Conservation (phyloP, 2,888 invertebrate species). For the Philereme transversata region DNA sequence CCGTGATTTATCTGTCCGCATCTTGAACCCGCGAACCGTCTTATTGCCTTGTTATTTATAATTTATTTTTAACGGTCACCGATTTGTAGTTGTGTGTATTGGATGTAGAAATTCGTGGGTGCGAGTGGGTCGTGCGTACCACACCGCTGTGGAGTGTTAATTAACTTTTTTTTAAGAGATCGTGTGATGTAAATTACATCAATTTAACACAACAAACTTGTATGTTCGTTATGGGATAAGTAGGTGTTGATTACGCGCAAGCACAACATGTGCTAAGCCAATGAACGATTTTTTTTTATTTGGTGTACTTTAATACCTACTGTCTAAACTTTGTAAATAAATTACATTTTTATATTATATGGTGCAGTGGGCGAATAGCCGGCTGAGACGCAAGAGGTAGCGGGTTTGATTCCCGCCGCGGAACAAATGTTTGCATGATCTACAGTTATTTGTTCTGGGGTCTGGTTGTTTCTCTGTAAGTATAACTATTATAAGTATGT, state of each 20-base stretch:
- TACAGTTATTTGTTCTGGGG: no score
- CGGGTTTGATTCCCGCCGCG: no score
- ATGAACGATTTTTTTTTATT: constrained; percentile 10
- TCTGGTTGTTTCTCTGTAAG: no score
- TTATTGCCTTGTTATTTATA: constrained; percentile 83
- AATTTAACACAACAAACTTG: constrained; percentile 36
- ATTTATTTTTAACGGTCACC: constrained; percentile 82
- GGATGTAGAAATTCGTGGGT: constrained; percentile 47
- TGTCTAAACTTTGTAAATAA: no score
- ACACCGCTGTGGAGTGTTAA: constrained; percentile 50
- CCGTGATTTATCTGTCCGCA: constrained; percentile 80
- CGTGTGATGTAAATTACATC: constrained; percentile 42
- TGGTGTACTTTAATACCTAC: no score
- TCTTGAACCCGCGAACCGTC: constrained; percentile 80
- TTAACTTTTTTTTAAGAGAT: constrained; percentile 41
- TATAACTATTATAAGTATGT: no score
- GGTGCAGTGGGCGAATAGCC: no score
- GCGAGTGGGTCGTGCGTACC: constrained; percentile 49
- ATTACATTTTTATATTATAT: no score
- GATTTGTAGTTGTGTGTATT: constrained; percentile 68
- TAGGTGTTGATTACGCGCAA: constrained; percentile 24
- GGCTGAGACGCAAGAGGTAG: no score
- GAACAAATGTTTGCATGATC: no score
- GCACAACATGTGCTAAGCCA: constrained; percentile 13
- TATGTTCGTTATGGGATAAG: constrained; percentile 27